Conservation (phyloP, 2,888 invertebrate genomes). For the Frankliniella intonsa region DNA sequence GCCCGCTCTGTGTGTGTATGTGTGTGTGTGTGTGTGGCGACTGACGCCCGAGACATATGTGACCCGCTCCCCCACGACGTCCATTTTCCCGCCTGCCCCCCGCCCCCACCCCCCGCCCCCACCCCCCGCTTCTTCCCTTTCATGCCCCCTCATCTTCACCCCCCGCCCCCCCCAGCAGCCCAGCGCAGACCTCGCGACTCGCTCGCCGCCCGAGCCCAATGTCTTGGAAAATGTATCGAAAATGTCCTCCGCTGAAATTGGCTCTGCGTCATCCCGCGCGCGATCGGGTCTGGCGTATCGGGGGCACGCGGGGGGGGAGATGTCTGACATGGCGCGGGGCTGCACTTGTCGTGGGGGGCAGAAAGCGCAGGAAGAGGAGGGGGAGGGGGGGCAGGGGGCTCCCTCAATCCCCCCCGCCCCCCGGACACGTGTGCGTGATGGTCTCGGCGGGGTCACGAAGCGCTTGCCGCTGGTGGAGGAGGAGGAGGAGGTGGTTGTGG, state of each 20-base stretch:
- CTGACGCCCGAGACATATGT: neutral
- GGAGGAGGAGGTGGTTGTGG: too few species aligned
- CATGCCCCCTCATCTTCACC: too few species aligned
- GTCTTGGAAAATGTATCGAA: constrained; percentile 25
- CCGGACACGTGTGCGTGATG: too few species aligned
- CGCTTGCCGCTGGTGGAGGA: too few species aligned
- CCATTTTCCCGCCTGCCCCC: neutral
- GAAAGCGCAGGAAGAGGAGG: neutral
- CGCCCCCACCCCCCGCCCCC: too few species aligned
- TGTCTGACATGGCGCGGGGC: neutral
- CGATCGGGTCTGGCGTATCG: neutral
- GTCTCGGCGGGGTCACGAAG: too few species aligned
- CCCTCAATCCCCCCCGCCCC: too few species aligned
- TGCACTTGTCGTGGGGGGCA: neutral
- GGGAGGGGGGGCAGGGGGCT: neutral
- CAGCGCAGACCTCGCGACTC: too few species aligned
- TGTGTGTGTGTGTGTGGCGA: too few species aligned
- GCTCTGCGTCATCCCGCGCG: constrained; percentile 2
- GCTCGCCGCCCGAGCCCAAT: neutral
- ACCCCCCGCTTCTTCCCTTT: too few species aligned
- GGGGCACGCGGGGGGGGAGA: neutral
- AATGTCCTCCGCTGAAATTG: constrained; percentile 20
- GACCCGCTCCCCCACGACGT: neutral
- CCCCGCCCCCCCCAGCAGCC: too few species aligned
- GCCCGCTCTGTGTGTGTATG: too few species aligned